Conservation (phyloP, 2,888 invertebrate genomes). For the Leuctra nigra region DNA sequence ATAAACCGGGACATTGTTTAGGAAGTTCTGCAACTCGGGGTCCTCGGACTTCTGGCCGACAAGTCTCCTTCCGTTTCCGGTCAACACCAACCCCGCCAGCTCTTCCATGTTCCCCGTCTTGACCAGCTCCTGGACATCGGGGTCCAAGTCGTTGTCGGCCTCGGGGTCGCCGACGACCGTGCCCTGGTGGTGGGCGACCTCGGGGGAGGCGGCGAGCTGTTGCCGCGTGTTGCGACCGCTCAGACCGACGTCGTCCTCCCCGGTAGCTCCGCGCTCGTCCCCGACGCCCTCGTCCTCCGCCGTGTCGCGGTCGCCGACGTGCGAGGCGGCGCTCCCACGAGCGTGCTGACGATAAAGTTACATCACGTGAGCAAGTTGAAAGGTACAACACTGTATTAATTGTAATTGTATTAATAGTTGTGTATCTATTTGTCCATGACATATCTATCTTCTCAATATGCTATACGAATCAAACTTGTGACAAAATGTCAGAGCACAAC, state of each 20-base stretch:
- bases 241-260: background rate
- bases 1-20: constrained; percentile 79
- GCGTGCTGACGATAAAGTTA: too few relatives aligned
- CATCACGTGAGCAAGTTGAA: too few relatives aligned
- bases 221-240: background rate
- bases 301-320: too few relatives aligned
- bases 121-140: constrained; percentile 59
- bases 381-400: too few relatives aligned
- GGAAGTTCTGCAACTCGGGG: constrained; percentile 76
- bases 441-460: too few relatives aligned
- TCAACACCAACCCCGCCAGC: constrained; percentile 79
- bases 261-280: background rate
- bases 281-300: background rate
- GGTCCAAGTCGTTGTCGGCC: constrained; percentile 41
- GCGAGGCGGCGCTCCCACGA: too few relatives aligned
- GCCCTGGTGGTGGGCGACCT: background rate
- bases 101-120: constrained; percentile 80
- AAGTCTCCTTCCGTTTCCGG: constrained; percentile 77
- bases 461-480: too few relatives aligned
- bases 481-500: too few relatives aligned
- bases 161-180: background rate
- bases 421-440: too few relatives aligned
- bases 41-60: constrained; percentile 62
- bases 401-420: too few relatives aligned
- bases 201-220: background rate